phyloP scores from a whole-genome alignment of 2,797 vertebrate species.

The Echiichthys vipera region DNA sequence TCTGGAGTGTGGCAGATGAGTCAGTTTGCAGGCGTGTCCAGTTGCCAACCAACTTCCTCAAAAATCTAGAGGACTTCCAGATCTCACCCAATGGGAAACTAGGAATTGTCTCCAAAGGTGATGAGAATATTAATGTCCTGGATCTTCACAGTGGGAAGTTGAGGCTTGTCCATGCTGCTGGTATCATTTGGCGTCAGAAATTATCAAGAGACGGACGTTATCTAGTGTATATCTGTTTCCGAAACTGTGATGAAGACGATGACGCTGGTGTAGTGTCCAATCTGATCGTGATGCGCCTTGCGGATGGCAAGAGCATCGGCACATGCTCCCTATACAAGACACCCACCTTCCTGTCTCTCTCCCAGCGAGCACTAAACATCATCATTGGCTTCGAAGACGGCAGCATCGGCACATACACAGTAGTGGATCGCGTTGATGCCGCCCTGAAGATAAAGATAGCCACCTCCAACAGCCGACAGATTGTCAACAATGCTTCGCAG shows the following conservation, averaged over 20 bases:
- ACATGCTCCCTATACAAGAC: slow-evolving; percentile 99
- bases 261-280: slow-evolving; percentile 93
- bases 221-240: slow-evolving; percentile 96
- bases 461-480: slow-evolving; percentile 98
- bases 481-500: slow-evolving; percentile 94
- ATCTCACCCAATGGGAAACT: slow-evolving; percentile 98
- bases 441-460: slow-evolving; percentile 99
- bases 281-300: slow-evolving; percentile 97
- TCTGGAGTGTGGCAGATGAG: slow-evolving; percentile 98
- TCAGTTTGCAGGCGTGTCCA: slow-evolving; percentile 95
- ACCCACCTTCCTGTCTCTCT: slow-evolving; percentile 94
- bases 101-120: slow-evolving; percentile 95
- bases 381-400: slow-evolving; percentile 98
- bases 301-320: slow-evolving; percentile 98
- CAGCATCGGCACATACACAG: slow-evolving; percentile 98
- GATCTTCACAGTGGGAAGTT: slow-evolving; percentile 97
- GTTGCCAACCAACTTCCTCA: slow-evolving; percentile 94
- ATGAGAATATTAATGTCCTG: slow-evolving; percentile 96
- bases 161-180: slow-evolving; percentile 92
- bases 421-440: slow-evolving; percentile 97
- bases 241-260: slow-evolving; percentile 93
- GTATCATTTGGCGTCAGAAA: slow-evolving; percentile 95
- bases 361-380: slow-evolving; percentile 96
- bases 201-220: slow-evolving; percentile 97
- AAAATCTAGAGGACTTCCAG: slow-evolving; percentile 97